phyloP scores from a whole-genome alignment of 2,797 vertebrate species.

The Myoxocephalus aenaeus region DNA sequence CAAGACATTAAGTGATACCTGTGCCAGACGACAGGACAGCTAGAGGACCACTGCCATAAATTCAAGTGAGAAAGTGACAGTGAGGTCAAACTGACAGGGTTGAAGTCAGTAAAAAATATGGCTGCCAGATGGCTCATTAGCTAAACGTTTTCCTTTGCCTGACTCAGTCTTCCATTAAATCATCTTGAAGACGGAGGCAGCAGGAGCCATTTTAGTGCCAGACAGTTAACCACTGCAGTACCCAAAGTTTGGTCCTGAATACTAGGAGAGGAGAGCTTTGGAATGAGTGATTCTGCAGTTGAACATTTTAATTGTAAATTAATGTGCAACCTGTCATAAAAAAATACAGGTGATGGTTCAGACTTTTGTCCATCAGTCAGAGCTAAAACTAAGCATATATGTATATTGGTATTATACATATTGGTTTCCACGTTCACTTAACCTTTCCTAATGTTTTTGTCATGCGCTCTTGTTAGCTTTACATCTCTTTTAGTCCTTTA shows the following conservation, averaged over 20 bases:
- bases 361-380: background rate
- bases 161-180: constrained; percentile 49
- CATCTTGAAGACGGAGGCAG: constrained; percentile 25
- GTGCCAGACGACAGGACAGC: constrained; percentile 6
- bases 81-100: constrained; percentile 26
- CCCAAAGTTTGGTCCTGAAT: background rate
- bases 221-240: constrained; percentile 6
- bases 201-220: background rate
- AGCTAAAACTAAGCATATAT: background rate
- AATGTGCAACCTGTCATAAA: background rate
- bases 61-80: constrained; percentile 17
- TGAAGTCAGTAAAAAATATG: constrained; percentile 20
- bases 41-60: constrained; percentile 23
- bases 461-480: background rate
- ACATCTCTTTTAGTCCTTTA: background rate
- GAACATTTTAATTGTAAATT: background rate
- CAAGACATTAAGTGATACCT: constrained; percentile 9
- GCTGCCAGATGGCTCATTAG: constrained; percentile 50
- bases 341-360: background rate
- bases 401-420: background rate
- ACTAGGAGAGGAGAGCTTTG: background rate
- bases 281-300: too few relatives aligned
- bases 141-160: constrained; percentile 42
- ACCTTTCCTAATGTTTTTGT: background rate
- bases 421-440: background rate